Conservation (phyloP, 2,113 vertebrate genomes). For the Pitta sordida region DNA sequence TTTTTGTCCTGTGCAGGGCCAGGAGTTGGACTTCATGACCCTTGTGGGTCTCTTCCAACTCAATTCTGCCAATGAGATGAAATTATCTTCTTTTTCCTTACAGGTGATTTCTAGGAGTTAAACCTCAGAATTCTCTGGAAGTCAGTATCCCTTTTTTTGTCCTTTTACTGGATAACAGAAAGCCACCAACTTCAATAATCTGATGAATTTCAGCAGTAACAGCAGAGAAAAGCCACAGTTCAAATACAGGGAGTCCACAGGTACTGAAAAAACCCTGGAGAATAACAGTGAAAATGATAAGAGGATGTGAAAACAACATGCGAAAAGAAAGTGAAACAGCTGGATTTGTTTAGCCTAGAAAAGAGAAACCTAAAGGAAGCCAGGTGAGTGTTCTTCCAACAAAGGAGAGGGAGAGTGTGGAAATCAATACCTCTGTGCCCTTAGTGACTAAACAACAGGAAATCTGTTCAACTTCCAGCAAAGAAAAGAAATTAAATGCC, state of each 20-base stretch:
- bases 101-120: background rate
- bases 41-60: background rate
- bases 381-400: background rate
- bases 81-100: background rate
- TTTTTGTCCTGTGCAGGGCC: background rate
- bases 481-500: conserved; percentile 38
- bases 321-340: background rate
- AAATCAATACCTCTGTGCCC: conserved; percentile 33
- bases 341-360: conserved; percentile 1
- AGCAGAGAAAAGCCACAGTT: background rate
- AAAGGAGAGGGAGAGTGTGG: background rate
- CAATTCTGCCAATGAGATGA: background rate
- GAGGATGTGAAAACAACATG: background rate
- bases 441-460: background rate
- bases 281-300: conserved; percentile 22
- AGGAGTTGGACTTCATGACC: background rate
- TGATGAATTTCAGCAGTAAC: background rate
- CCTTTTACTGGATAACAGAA: background rate
- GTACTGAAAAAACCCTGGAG: background rate
- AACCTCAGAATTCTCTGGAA: background rate
- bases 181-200: background rate
- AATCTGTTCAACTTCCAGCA: background rate
- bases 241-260: background rate
- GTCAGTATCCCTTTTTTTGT: background rate
- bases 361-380: background rate